Conservation (phyloP, 2,113 vertebrate genomes). For the Gobio gobio region DNA sequence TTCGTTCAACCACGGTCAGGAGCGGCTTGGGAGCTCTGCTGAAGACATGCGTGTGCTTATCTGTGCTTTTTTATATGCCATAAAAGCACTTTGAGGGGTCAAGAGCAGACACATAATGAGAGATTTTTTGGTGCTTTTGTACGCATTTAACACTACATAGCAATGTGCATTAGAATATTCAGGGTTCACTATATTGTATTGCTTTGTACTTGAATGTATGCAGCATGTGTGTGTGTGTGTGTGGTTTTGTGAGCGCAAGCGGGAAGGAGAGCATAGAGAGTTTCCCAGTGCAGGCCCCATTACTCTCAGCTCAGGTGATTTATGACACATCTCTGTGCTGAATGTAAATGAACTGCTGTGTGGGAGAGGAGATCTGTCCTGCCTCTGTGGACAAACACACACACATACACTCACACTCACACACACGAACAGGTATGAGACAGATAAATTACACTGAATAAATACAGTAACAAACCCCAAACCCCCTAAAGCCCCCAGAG, state of each 20-base stretch:
- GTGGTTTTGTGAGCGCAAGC: slow-evolving; percentile 33
- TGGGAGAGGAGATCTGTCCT: slow-evolving; percentile 50
- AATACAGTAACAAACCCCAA: slow-evolving; percentile 39
- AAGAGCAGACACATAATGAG: neutral
- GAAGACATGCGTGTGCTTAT: neutral
- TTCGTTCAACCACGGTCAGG: neutral
- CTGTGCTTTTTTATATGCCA: neutral
- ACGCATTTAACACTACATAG: neutral
- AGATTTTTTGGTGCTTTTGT: neutral
- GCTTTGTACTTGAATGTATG: slow-evolving; percentile 27
- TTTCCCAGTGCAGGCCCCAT: slow-evolving; percentile 78
- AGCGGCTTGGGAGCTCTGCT: neutral
- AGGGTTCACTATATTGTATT: neutral
- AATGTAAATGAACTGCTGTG: slow-evolving; percentile 81
- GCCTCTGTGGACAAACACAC: slow-evolving; percentile 35
- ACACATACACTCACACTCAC: slow-evolving; percentile 13
- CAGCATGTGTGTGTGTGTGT: slow-evolving; percentile 28
- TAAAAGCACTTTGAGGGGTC: neutral
- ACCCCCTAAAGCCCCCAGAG: neutral
- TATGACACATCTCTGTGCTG: slow-evolving; percentile 79
- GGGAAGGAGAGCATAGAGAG: slow-evolving; percentile 70
- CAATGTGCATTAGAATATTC: neutral
- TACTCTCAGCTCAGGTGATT: slow-evolving; percentile 83
- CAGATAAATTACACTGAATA: slow-evolving; percentile 32
- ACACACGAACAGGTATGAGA: slow-evolving; percentile 13